Evolutionary conservation across 1,140 invertebrate species (phyloP), one percentile per base, ranked within the genome.

Genomic region (Tetragnatha versicolor): DNA sequence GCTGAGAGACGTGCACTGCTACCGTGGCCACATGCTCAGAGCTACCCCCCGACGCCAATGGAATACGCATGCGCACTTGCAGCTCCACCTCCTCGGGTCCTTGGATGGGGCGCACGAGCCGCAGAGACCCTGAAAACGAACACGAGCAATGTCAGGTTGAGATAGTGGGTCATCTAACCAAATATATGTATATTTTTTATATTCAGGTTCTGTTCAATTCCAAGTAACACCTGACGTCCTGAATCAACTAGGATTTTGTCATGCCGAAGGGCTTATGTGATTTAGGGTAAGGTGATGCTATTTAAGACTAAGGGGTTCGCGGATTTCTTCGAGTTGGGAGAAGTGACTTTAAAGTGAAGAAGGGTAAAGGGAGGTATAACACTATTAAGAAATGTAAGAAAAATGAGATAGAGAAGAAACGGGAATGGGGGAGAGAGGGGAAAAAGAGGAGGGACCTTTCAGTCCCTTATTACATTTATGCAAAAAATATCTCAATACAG

Each of bases 81-180:
- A 83, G 39, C 4, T 20, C 29, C 25, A 82, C 51, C 20, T 81
- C 69, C 20, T 58, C 25, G 9, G 85, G 85, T 17, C 85, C 85
- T 3, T 35, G 25, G 2, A 86, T 22, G 2, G 85, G 83, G 53
- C 77, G 72, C 10, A 84, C 42, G 10, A 86, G 78, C 9, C 83
- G 72, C 33, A 86, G 69, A 27, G 81, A 79, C 35, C 84, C 85
- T 86, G 80, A 60, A 80, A 63, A 72, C 42, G 7, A 61, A 58
- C 39, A 51, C 22, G 53, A n/a, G 22, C 17, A 14, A 27, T 20
- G 42, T 20, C 7, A 72, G 14, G 3, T 61, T 63, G 14, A 14
- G 14, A 20, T 25, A 73, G 17, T 39, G 17, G 60, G 17, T n/a
- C 20, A 51, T 77, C 25, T n/a, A 33, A n/a, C 12, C 27, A 75